Conservation (phyloP, 2,797 vertebrate genomes). For the Acridotheres tristis region DNA sequence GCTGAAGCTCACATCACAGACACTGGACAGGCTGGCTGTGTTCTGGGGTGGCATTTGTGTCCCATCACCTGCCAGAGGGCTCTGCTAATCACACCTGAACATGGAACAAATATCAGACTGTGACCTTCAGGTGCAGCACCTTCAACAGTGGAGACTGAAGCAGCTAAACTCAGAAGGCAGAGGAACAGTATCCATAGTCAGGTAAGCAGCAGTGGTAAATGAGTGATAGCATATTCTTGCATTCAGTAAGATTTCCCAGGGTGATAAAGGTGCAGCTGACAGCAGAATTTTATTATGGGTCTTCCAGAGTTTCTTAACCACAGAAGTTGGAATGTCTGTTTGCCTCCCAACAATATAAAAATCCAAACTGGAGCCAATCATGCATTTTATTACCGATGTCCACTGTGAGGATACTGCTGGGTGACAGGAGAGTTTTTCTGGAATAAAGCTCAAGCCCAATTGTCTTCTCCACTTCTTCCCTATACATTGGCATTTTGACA, state of each 20-base stretch:
- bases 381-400: not conserved
- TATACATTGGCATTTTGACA: not conserved
- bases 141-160: not conserved
- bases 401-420: not conserved
- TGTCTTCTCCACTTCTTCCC: not conserved
- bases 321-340: not conserved
- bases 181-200: not conserved
- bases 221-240: not conserved
- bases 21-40: not conserved
- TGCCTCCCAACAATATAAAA: not conserved
- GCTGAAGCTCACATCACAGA: not conserved
- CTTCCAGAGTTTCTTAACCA: not conserved
- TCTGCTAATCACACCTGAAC: not conserved
- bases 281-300: not conserved
- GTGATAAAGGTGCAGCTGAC: slow-evolving; percentile 2
- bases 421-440: not conserved
- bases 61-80: not conserved
- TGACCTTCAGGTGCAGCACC: not conserved
- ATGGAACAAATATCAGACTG: not conserved
- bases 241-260: not conserved
- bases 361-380: not conserved
- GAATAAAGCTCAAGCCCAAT: not conserved
- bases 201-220: not conserved
- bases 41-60: not conserved
- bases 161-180: not conserved